Conservation (phyloP, 1,140 invertebrate genomes). For the Onthophagus taurus region DNA sequence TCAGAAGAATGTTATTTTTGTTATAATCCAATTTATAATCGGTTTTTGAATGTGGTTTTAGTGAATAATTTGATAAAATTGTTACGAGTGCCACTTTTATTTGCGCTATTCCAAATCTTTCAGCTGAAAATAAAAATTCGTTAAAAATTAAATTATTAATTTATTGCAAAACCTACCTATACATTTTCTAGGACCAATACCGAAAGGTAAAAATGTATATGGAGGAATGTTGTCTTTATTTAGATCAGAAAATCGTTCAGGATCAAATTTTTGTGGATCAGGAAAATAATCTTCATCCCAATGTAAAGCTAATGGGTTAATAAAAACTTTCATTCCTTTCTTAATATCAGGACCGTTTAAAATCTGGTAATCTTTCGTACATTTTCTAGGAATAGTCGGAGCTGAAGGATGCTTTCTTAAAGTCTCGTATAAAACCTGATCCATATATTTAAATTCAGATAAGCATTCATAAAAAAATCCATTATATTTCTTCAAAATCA, state of each 20-base stretch:
- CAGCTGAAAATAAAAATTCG: too few relatives aligned
- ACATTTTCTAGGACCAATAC: conserved; percentile 47
- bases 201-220: conserved; percentile 44
- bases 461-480: conserved; percentile 1
- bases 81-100: too few relatives aligned
- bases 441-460: background rate
- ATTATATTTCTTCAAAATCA: background rate
- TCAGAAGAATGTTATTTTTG: too few relatives aligned
- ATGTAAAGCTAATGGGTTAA: conserved; percentile 39
- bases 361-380: conserved; percentile 35
- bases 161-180: conserved; percentile 42
- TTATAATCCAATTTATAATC: too few relatives aligned
- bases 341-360: conserved; percentile 21
- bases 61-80: too few relatives aligned
- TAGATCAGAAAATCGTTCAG: conserved; percentile 44
- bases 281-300: conserved; percentile 48
- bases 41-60: too few relatives aligned
- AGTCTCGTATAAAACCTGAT: conserved; percentile 9
- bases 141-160: too few relatives aligned
- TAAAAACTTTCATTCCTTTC: conserved; percentile 38
- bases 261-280: conserved; percentile 53
- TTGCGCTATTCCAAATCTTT: too few relatives aligned
- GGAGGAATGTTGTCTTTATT: conserved; percentile 28
- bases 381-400: conserved; percentile 34
- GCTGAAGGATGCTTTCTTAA: conserved; percentile 20